Conservation (phyloP, 2,797 vertebrate species). For the Graptemys geographica region DNA sequence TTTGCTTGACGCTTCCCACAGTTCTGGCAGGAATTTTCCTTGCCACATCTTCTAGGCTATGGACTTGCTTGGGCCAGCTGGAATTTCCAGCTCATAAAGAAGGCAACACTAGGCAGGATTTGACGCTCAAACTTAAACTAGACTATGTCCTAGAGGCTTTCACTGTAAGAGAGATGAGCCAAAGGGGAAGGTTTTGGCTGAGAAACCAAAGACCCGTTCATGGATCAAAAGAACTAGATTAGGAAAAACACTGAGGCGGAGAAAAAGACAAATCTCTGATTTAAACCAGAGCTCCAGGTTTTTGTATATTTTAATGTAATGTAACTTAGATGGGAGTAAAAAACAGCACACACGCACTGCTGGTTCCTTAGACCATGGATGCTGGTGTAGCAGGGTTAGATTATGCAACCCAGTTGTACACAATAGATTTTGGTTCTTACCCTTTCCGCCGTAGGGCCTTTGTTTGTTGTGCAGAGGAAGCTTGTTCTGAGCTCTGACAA, state of each 20-base stretch:
- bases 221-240: conserved; percentile 26
- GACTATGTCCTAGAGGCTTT: background rate
- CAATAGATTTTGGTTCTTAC: conserved; percentile 54
- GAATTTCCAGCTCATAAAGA: background rate
- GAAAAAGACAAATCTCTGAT: background rate
- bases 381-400: background rate
- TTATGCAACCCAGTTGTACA: conserved; percentile 45
- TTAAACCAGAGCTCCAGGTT: background rate
- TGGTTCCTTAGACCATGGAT: background rate
- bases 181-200: conserved; percentile 28
- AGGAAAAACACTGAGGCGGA: rapidly evolving
- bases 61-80: rapidly evolving
- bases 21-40: conserved; percentile 39
- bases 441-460: conserved; percentile 66
- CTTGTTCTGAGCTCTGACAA: conserved; percentile 77
- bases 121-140: rapidly evolving
- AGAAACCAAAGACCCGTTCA: conserved; percentile 55
- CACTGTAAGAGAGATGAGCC: rapidly evolving
- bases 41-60: background rate
- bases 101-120: rapidly evolving
- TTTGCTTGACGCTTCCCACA: conserved; percentile 57
- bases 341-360: background rate
- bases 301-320: background rate
- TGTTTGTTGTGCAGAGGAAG: conserved; percentile 74
- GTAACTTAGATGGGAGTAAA: background rate